Conservation (phyloP, 2,113 vertebrate genomes). For the Terrapene triunguis region DNA sequence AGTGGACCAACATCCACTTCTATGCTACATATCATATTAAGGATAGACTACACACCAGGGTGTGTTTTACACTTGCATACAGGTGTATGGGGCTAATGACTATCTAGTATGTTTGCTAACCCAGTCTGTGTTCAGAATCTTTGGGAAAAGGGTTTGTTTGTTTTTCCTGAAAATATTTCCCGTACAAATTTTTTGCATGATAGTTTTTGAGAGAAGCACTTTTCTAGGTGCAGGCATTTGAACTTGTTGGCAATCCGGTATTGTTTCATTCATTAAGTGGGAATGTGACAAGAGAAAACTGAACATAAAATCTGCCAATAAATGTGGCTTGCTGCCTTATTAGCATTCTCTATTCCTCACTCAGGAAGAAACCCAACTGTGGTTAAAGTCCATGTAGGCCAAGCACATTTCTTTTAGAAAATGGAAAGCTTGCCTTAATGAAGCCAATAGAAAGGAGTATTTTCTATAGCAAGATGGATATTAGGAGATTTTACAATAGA, state of each 20-base stretch:
- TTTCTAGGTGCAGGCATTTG: fast-evolving
- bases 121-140: not conserved
- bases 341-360: not conserved
- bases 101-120: not conserved
- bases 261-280: not conserved
- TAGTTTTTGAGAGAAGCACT: no score
- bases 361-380: not conserved
- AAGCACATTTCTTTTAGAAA: not conserved
- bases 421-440: not conserved
- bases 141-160: no score
- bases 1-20: not conserved
- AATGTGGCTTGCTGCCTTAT: not conserved
- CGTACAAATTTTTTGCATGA: fast-evolving
- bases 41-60: not conserved
- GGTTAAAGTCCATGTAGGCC: not conserved
- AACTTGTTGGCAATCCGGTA: not conserved
- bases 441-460: not conserved
- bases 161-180: not conserved
- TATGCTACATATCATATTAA: not conserved
- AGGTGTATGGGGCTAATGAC: no score
- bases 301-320: not conserved
- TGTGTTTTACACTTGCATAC: not conserved
- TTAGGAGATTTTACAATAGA: not conserved
- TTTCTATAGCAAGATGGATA: not conserved
- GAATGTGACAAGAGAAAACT: not conserved